These are phyloP conservation scores for Aix galericulata DNA, from an alignment of 2,113 vertebrate genomes.

Conservation along the genomic window DNA sequence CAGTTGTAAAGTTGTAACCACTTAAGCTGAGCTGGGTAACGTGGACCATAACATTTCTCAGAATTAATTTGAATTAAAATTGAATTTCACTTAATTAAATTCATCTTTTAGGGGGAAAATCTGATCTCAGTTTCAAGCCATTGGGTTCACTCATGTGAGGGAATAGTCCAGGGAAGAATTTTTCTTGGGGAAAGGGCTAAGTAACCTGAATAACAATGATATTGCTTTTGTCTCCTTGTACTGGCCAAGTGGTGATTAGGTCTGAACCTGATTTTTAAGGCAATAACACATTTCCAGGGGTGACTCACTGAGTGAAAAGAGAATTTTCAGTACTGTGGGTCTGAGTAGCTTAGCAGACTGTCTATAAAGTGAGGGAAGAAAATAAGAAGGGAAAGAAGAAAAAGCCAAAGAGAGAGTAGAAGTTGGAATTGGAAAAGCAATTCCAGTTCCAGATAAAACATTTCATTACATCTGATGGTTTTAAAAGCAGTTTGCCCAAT, in stretches of 20 bases:
- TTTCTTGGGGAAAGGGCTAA: not conserved
- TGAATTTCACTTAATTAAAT: not conserved
- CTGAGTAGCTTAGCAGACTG: slow-evolving; percentile 56
- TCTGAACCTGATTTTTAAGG: slow-evolving; percentile 31
- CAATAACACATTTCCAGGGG: not conserved
- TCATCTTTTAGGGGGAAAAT: not conserved
- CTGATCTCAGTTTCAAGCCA: slow-evolving; percentile 16
- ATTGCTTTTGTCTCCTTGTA: slow-evolving; percentile 7
- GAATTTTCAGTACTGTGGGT: not conserved
- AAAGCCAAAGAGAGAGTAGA: slow-evolving; percentile 16
- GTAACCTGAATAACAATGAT: not conserved
- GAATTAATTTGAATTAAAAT: slow-evolving; percentile 25
- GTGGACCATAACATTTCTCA: not conserved
- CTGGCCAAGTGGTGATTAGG: not conserved
- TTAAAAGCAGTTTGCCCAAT: slow-evolving; percentile 1
- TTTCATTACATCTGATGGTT: slow-evolving; percentile 10
- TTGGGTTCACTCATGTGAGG: not conserved
- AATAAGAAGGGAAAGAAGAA: not conserved
- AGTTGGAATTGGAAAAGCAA: slow-evolving; percentile 31
- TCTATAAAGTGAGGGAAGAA: slow-evolving; percentile 24
- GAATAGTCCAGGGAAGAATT: slow-evolving; percentile 13
- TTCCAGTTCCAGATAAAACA: slow-evolving; percentile 49
- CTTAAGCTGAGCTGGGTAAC: not conserved
- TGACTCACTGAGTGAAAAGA: slow-evolving; percentile 11
- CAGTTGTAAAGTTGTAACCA: not conserved